Percentiles rank a stretch among this genome's conserved stretches.
Evolutionary conservation across 2,113 vertebrate species (phyloP).

Genomic region (Carlito syrichta): DNA sequence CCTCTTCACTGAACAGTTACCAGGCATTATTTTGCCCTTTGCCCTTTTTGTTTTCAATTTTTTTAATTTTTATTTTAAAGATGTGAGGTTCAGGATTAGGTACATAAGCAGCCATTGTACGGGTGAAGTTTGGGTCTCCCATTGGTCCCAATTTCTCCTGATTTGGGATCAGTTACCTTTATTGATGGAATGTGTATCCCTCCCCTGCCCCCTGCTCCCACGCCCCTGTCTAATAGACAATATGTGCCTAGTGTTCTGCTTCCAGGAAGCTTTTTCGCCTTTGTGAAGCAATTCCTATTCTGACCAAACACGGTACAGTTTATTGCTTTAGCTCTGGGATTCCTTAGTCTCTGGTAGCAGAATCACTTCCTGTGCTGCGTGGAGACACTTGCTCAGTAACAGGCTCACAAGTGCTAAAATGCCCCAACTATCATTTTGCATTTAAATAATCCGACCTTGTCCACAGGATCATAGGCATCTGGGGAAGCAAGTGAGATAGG

Average conservation of each 20-base stretch:
- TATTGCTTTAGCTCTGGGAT: not conserved
- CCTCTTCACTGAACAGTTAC: not conserved
- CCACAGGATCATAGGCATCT: not conserved
- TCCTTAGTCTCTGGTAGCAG: not conserved
- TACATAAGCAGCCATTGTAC: no score
- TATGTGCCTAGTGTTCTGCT: slow-evolving; percentile 27
- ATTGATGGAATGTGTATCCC: no score
- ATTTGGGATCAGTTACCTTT: no score
- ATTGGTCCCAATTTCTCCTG: no score
- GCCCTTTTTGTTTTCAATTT: not conserved
- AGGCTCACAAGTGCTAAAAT: not conserved
- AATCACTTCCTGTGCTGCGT: slow-evolving; percentile 7
- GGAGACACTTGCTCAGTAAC: not conserved
- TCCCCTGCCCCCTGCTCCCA: no score
- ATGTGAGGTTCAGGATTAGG: no score
- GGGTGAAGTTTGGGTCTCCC: no score
- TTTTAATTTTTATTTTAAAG: no score
- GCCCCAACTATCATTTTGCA: slow-evolving; percentile 60
- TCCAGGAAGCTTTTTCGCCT: not conserved
- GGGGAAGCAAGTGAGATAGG: slow-evolving; percentile 53
- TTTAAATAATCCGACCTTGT: slow-evolving; percentile 67
- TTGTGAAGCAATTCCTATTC: not conserved
- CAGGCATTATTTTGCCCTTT: not conserved
- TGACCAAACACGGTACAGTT: not conserved
- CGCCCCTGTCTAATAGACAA: not conserved